phyloP scores from a whole-genome alignment of 2,888 invertebrate species.

The Strigamia crassipes region DNA sequence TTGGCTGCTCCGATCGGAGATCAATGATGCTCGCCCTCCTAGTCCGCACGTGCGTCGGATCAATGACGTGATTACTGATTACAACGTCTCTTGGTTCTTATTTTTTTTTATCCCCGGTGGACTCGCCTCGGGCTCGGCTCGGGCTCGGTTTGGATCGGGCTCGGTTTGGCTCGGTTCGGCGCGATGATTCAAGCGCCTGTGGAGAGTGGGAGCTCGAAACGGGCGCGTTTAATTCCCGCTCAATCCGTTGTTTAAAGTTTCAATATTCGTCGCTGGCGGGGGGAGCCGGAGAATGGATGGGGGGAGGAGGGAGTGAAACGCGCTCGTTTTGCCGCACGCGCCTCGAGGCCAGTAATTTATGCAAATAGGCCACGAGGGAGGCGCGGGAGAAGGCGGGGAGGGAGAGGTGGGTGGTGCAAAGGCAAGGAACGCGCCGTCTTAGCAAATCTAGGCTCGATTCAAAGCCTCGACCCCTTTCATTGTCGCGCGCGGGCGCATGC shows the following conservation, averaged over 20 bases:
- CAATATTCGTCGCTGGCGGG: slow-evolving; percentile 23
- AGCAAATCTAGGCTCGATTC: slow-evolving; percentile 37
- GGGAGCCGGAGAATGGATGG: not conserved
- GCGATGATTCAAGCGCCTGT: slow-evolving; percentile 17
- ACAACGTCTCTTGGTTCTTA: not conserved
- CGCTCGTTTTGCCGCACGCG: slow-evolving; percentile 32
- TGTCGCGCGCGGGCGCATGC: slow-evolving; percentile 32
- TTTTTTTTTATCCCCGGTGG: too few relatives aligned
- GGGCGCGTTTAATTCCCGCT: slow-evolving; percentile 31
- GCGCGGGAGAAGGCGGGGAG: not conserved
- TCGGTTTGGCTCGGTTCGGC: not conserved
- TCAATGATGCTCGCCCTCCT: not conserved
- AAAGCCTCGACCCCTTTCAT: slow-evolving; percentile 34
- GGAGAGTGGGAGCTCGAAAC: not conserved
- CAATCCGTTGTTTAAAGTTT: slow-evolving; percentile 37
- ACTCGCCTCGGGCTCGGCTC: too few relatives aligned
- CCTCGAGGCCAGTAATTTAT: slow-evolving; percentile 34
- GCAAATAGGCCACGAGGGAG: slow-evolving; percentile 34
- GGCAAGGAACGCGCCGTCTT: slow-evolving; percentile 16
- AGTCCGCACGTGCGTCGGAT: not conserved
- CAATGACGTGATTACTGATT: slow-evolving; percentile 28
- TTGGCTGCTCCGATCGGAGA: not conserved
- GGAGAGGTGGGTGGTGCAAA: not conserved
- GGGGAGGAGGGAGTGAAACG: not conserved
- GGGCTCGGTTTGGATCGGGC: not conserved